Evolutionary conservation across 2,888 invertebrate species (phyloP), one percentile per base, ranked within the genome.

Genomic region (Litoditis marina): DNA sequence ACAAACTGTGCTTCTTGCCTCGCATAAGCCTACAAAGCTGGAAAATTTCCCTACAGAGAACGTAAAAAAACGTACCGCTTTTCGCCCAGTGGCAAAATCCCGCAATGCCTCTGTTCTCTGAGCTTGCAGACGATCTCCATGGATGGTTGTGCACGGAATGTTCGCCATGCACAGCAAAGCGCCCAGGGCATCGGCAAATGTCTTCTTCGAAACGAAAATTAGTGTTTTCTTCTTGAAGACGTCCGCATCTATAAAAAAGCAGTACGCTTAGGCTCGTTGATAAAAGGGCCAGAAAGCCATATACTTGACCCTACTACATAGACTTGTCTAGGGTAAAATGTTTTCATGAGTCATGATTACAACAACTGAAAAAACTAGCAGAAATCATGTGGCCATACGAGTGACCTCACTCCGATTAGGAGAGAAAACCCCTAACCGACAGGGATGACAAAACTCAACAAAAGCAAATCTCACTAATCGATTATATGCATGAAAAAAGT

Each of bases 161-260:
- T 89, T 88, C n/a, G 87, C 87, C 83, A 92, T 91, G 0, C 90
- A 91, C 32, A 95, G 84, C 76, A 89, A 88, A 0, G 90, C 88
- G 0, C 93, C 94, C 27, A 92, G 85, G 82, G 92, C 94, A 84
- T 96, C 95, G 0, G 94, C 92, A 63, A 89, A 90, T 46, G 91
- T 88, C 81, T 94, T 94, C 16, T 89, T 90, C 80, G 92, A 92
- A 0, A 94, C 94, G 82, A 96, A 96, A 0, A 96, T 90, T 42
- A 94, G 85, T 0, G 76, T 69, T 69, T 82, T 76, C 73, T 73
- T 63, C n/a, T 61, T 63, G 60, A 59, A 76, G 34, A 73, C 60
- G 8, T 66, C 69, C 16, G 46, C 42, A 11, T 63, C 70, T 67
- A 54, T 46, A 61, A 65, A 63, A 4, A 32, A 16, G 3, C 42